Conservation (phyloP, 2,797 vertebrate species). For the Cyprinodon diabolis region DNA sequence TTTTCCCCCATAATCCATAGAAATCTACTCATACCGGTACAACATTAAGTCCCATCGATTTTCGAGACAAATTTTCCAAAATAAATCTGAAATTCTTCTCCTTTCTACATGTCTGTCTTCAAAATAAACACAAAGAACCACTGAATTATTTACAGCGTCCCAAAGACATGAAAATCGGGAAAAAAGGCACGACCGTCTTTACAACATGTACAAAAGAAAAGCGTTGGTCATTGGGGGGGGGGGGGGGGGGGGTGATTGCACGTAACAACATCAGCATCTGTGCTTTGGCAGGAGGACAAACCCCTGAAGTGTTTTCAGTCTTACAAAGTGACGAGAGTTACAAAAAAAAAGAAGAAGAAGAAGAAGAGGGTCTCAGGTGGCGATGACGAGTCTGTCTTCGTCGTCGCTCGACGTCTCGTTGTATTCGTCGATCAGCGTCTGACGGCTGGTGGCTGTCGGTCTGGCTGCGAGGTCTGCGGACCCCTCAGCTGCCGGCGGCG, state of each 20-base stretch:
- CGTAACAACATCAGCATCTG: slow-evolving; percentile 95
- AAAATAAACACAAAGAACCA: slow-evolving; percentile 93
- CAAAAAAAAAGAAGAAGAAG: slow-evolving; percentile 51
- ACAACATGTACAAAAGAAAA: slow-evolving; percentile 98
- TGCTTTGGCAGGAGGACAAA: slow-evolving; percentile 93
- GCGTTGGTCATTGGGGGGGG: slow-evolving; percentile 81
- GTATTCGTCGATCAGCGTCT: slow-evolving; percentile 82
- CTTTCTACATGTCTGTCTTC: slow-evolving; percentile 62
- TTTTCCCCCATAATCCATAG: slow-evolving; percentile 90
- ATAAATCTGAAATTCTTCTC: slow-evolving; percentile 73
- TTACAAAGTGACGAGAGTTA: slow-evolving; percentile 85
- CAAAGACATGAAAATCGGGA: slow-evolving; percentile 90
- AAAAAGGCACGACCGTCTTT: slow-evolving; percentile 99
- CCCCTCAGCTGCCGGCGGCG: slow-evolving; percentile 43
- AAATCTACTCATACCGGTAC: slow-evolving; percentile 97
- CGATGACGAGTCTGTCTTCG: slow-evolving; percentile 97
- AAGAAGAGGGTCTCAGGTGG: slow-evolving; percentile 83
- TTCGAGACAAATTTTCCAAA: slow-evolving; percentile 84
- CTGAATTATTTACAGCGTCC: slow-evolving; percentile 94
- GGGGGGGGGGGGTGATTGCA: slow-evolving; percentile 91
- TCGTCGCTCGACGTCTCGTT: slow-evolving; percentile 94
- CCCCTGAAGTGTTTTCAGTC: slow-evolving; percentile 86
- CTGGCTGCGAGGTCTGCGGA: slow-evolving; percentile 21
- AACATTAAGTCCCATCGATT: slow-evolving; percentile 89
- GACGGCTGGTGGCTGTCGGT: slow-evolving; percentile 57